A percentile compares a stretch with the other conserved stretches of the same genome.
Evolutionary conservation across 2,113 vertebrate species (phyloP).

Genomic region (Corythoichthys haematopterus): DNA sequence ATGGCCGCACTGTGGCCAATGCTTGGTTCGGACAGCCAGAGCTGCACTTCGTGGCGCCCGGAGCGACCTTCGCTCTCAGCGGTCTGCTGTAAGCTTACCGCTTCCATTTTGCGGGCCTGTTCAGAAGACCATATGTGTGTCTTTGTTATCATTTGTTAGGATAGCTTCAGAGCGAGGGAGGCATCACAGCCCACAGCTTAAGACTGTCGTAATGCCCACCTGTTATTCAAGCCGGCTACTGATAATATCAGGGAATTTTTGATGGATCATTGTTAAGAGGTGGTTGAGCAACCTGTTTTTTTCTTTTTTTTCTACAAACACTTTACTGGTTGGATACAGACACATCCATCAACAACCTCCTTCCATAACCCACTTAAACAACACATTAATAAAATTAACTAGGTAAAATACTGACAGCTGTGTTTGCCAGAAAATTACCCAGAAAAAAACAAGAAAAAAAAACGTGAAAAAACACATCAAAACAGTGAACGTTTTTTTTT

Average conservation of each 20-base stretch:
- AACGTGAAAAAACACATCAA: no score
- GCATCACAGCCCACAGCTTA: conserved; percentile 26
- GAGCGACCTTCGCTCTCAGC: conserved; percentile 61
- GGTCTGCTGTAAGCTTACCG: conserved; percentile 46
- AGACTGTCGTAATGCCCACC: conserved; percentile 61
- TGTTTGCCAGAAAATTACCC: no score
- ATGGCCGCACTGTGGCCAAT: conserved; percentile 57
- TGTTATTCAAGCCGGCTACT: conserved; percentile 61
- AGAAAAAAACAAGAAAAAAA: no score
- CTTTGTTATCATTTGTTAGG: conserved; percentile 65
- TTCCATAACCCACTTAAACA: no score
- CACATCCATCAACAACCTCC: neutral
- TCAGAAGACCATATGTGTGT: conserved; percentile 65
- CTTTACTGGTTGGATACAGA: neutral
- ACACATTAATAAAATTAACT: no score
- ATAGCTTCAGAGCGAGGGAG: conserved; percentile 38
- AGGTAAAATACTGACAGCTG: no score
- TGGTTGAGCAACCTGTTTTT: neutral
- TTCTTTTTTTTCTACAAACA: conserved; percentile 1
- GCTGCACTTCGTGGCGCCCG: conserved; percentile 28
- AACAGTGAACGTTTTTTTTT: no score
- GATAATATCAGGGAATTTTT: conserved; percentile 28
- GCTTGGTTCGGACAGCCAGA: conserved; percentile 27
- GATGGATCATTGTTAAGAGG: conserved; percentile 13
- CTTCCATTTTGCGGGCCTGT: conserved; percentile 70